phyloP scores from a whole-genome alignment of 2,113 vertebrate genomes.

The Dryoscopus gambensis region DNA sequence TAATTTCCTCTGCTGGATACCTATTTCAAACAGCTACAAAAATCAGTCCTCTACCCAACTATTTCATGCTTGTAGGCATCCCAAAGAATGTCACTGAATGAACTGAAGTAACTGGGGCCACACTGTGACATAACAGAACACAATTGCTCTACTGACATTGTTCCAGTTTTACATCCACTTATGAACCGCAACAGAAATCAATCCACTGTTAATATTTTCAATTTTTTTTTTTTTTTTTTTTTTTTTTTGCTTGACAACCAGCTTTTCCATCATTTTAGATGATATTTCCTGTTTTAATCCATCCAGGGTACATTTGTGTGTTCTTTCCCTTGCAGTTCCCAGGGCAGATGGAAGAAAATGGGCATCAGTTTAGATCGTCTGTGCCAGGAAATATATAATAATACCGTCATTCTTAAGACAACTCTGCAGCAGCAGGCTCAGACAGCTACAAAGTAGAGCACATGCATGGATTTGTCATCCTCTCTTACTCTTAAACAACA shows the following conservation, averaged over 20 bases:
- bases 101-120: background rate
- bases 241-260: background rate
- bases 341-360: constrained; percentile 38
- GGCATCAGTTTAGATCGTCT: background rate
- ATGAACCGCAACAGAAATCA: background rate
- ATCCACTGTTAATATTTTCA: background rate
- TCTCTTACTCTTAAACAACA: constrained; percentile 37
- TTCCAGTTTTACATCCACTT: background rate
- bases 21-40: background rate
- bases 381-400: constrained; percentile 59
- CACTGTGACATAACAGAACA: background rate
- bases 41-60: background rate
- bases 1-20: background rate
- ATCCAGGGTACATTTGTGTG: background rate
- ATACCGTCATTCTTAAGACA: constrained; percentile 45
- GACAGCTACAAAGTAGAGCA: constrained; percentile 40
- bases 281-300: constrained; percentile 27
- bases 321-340: background rate
- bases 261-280: background rate
- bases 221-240: background rate
- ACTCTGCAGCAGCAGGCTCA: constrained; percentile 56
- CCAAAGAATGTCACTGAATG: background rate
- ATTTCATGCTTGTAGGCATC: background rate
- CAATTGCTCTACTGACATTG: background rate
- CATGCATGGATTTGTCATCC: constrained; percentile 56